Conservation (phyloP, 2,113 vertebrate species). For the Erythrocercus mccallii region DNA sequence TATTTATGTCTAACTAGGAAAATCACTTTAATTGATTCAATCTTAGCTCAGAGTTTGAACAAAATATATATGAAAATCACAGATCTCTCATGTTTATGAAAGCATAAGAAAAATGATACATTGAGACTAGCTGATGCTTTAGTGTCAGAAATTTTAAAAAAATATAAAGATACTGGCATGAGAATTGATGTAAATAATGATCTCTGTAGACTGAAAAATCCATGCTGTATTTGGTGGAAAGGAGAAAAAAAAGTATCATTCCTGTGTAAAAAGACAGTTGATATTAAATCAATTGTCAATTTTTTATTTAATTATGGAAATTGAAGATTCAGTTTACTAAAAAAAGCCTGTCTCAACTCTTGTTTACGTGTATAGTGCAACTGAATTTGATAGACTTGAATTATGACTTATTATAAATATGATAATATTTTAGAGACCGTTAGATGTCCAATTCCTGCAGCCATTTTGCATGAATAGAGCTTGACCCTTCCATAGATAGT, state of each 20-base stretch:
- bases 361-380: neutral
- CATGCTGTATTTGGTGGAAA: neutral
- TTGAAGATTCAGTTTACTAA: neutral
- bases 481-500: neutral
- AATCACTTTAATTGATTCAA: neutral
- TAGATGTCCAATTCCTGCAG: neutral
- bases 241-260: neutral
- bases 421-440: neutral
- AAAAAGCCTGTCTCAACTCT: neutral
- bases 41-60: neutral
- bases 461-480: neutral
- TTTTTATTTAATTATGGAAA: neutral
- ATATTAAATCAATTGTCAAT: neutral
- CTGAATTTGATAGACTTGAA: neutral
- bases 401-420: neutral
- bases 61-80: neutral
- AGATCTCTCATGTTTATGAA: neutral
- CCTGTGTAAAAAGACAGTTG: rapidly evolving
- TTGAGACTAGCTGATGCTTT: neutral
- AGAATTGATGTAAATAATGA: neutral
- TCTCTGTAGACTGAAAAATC: neutral
- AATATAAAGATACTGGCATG: neutral
- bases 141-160: neutral
- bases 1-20: neutral
- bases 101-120: neutral